phyloP scores from a whole-genome alignment of 92 coral and sea anemone genomes.

The Metridium senile region DNA sequence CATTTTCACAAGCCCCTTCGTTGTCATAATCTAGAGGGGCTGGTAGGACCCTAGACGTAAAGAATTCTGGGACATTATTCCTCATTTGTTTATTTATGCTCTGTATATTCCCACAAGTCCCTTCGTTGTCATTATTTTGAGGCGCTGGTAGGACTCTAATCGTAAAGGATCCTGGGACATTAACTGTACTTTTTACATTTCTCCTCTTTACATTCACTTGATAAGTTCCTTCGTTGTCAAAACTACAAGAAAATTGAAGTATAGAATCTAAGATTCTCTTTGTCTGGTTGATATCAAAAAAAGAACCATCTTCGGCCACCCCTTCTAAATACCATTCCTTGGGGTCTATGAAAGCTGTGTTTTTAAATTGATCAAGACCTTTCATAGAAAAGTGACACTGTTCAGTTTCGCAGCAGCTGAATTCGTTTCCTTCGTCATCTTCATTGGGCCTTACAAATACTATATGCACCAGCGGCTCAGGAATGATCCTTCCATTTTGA shows the following conservation, averaged over 20 bases:
- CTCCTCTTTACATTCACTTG: background rate
- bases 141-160: background rate
- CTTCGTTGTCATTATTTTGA: background rate
- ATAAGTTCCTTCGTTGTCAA: slow-evolving; percentile 3
- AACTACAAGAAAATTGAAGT: background rate
- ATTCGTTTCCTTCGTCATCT: too few relatives aligned
- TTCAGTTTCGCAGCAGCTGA: too few relatives aligned
- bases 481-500: too few relatives aligned
- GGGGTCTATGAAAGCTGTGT: background rate
- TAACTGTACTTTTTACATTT: background rate
- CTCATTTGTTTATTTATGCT: background rate
- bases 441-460: too few relatives aligned
- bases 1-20: background rate
- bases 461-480: too few relatives aligned
- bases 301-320: background rate
- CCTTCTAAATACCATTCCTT: background rate
- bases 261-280: too few relatives aligned
- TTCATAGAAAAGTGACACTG: background rate
- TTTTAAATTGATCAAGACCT: slow-evolving; percentile 1
- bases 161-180: background rate
- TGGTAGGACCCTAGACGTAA: background rate
- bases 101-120: background rate
- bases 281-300: background rate
- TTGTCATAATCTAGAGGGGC: too few relatives aligned
- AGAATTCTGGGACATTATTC: background rate